Evolutionary conservation across 2,797 vertebrate species (phyloP), one percentile per base, ranked within the genome.

Genomic region (Pelodytes ibericus): DNA sequence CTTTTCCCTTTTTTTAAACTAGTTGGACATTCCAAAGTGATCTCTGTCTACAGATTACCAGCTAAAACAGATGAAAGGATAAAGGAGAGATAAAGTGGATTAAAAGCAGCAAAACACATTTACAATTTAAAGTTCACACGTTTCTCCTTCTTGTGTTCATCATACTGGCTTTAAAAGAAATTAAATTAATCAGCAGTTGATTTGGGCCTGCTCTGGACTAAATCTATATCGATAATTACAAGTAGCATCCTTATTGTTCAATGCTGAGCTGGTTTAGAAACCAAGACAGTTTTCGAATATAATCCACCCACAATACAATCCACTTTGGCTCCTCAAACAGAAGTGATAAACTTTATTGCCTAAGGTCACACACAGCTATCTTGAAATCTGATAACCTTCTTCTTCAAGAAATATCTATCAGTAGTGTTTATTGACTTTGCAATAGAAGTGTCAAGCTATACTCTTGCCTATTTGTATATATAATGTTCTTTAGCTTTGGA

Each of bases 341-440:
- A 41, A 57, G 31, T 20, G 5, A 30, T 78, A 78, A 72, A 67
- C 39, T 30, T 22, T 39, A 65, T 59, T 61, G 53, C 70, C 30
- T 56, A 30, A 68, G 63, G 70, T 60, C 63, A 78, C 30, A 61
- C 36, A 39, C 53, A 31, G 31, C 30, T 64, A 72, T 64, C 60
- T 64, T 39, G 69, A 58, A 71, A 66, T 77, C 68, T 77, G 61
- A 77, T 72, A 72, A 78, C 57, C 56, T 61, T 69, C 57, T 73
- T 79, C 64, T 73, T n/a, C 36, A 44, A 73, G 57, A 66, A 73
- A 69, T 62, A 53, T 78, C 63, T 72, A 67, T 73, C 57, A 73
- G 57, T 62, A 13, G 26, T 73, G 71, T 68, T 73, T 78, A 68
- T 72, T 72, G 70, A 72, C 76, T 36, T 56, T 53, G 39, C 26